phyloP scores from a whole-genome alignment of 2,797 vertebrate species.

The Amazonetta brasiliensis region DNA sequence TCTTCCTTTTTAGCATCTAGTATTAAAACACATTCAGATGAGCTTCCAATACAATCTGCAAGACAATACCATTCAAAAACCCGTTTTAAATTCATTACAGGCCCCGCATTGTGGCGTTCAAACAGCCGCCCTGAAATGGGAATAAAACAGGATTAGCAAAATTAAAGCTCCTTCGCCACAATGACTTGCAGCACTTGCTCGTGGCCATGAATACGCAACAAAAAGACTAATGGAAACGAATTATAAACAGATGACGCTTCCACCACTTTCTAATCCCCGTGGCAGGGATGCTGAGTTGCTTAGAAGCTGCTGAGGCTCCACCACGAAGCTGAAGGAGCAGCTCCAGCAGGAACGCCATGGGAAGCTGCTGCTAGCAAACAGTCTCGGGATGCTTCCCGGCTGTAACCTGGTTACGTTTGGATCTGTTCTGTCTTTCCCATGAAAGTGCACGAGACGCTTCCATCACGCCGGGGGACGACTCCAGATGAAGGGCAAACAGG shows the following conservation, averaged over 20 bases:
- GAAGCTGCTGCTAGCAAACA: conserved; percentile 29
- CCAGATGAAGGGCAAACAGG: neutral
- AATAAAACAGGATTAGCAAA: conserved; percentile 44
- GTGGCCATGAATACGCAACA: neutral
- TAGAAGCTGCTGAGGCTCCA: neutral
- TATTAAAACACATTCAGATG: neutral
- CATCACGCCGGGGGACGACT: neutral
- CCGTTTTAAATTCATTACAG: conserved; percentile 21
- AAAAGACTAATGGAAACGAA: neutral
- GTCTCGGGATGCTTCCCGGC: neutral
- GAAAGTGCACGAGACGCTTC: neutral
- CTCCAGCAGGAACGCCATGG: conserved; percentile 10
- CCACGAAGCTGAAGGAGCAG: neutral
- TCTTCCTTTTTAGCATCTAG: neutral
- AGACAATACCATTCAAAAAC: neutral
- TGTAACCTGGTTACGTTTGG: neutral
- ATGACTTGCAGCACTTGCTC: neutral
- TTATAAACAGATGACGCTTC: neutral
- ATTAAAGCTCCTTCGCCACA: neutral
- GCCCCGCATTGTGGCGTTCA: neutral
- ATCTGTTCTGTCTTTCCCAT: neutral
- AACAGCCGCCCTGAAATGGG: neutral
- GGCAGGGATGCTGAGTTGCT: neutral
- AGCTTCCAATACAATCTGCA: neutral
- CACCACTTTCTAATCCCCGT: neutral